Percentiles rank a stretch among this genome's conserved stretches.
Evolutionary conservation across 2,888 invertebrate genomes (phyloP).

Genomic region (Epirrita christyi): DNA sequence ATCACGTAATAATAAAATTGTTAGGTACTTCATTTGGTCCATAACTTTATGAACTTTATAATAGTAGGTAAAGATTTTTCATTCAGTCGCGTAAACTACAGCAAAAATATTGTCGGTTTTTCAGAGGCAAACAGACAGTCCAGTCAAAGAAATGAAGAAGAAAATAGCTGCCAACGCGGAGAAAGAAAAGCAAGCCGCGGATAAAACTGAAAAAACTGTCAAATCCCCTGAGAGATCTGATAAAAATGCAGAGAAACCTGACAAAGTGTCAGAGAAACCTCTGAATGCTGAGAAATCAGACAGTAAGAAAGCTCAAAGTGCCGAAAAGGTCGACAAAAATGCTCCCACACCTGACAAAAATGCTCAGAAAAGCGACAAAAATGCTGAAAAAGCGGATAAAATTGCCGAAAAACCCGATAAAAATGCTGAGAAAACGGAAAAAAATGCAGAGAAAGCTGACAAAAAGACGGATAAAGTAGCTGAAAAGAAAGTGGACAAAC

Average conservation of each 20-base stretch:
- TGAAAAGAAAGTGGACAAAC: constrained; percentile 36
- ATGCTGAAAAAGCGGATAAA: constrained; percentile 56
- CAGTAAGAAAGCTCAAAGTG: constrained; percentile 29
- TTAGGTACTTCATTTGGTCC: neutral
- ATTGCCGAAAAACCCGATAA: constrained; percentile 46
- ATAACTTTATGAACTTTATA: neutral
- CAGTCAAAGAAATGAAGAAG: constrained; percentile 78
- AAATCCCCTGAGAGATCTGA: constrained; percentile 34
- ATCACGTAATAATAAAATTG: too few relatives aligned
- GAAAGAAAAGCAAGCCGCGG: constrained; percentile 65
- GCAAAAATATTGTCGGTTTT: constrained; percentile 7
- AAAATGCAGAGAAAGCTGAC: constrained; percentile 40
- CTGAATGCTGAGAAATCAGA: constrained; percentile 40
- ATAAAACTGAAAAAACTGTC: constrained; percentile 54
- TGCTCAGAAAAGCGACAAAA: constrained; percentile 66
- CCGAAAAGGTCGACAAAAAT: constrained; percentile 28
- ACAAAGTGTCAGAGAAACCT: constrained; percentile 49
- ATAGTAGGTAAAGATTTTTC: neutral
- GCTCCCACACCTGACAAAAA: constrained; percentile 65
- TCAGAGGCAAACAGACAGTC: constrained; percentile 58
- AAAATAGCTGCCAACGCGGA: constrained; percentile 75
- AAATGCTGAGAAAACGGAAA: constrained; percentile 45
- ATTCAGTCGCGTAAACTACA: neutral
- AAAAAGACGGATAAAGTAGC: constrained; percentile 27
- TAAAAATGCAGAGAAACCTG: constrained; percentile 42